These are phyloP conservation scores for Tortrix viridana DNA, from an alignment of 2,888 invertebrate species.

Conservation along the genomic window DNA sequence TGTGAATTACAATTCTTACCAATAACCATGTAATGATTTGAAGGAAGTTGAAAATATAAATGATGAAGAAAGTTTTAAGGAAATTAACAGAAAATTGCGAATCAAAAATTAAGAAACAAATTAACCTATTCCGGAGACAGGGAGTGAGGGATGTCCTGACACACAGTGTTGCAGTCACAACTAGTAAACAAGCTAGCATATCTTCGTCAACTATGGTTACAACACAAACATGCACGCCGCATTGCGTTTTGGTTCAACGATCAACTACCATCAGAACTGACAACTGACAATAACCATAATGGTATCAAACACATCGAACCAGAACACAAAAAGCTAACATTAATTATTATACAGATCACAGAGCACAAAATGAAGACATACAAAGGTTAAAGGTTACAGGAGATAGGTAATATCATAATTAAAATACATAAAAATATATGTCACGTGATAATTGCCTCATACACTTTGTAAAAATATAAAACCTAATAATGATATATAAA, in stretches of 20 bases:
- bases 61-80: constrained; percentile 48
- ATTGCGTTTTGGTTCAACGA: constrained; percentile 83
- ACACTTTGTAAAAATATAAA: constrained; percentile 76
- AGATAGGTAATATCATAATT: constrained; percentile 61
- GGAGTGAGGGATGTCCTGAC: constrained; percentile 76
- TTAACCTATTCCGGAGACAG: constrained; percentile 67
- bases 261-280: constrained; percentile 48
- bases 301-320: constrained; percentile 71
- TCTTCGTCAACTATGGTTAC: constrained; percentile 76
- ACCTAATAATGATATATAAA: constrained; percentile 81
- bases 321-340: constrained; percentile 83
- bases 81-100: constrained; percentile 52
- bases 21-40: constrained; percentile 49
- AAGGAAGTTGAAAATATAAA: constrained; percentile 51
- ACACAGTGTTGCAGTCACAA: constrained; percentile 74
- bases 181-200: constrained; percentile 82
- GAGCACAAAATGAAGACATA: constrained; percentile 82
- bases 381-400: constrained; percentile 76
- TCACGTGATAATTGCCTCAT: constrained; percentile 84
- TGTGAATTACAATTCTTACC: constrained; percentile 43
- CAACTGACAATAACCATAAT: constrained; percentile 44
- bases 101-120: constrained; percentile 53
- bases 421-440: constrained; percentile 71
- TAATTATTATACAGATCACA: constrained; percentile 81
- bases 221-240: constrained; percentile 82